Evolutionary conservation across 2,113 vertebrate genomes (phyloP).

Genomic region (Aleadryas rufinucha): DNA sequence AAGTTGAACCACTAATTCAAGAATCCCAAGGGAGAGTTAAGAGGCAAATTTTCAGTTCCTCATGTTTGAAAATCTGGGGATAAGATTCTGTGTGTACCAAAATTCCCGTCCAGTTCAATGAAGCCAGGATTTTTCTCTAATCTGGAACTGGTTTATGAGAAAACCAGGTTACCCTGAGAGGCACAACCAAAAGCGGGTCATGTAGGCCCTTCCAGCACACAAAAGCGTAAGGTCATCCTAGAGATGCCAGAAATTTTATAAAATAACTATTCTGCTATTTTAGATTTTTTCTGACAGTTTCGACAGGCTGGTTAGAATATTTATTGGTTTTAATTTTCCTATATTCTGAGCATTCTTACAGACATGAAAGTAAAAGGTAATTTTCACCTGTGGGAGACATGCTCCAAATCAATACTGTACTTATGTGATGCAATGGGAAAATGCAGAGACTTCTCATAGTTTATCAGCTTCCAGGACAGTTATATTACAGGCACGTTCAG

Average conservation of each 20-base stretch:
- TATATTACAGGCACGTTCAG: accelerated
- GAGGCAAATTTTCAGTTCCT: conserved; percentile 25
- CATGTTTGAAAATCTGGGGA: not conserved
- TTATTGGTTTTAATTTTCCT: not conserved
- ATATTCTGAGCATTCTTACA: not conserved
- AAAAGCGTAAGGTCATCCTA: not conserved
- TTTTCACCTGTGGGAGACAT: not conserved
- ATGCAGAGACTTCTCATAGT: not conserved
- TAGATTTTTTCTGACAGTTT: not conserved
- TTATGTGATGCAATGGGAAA: not conserved
- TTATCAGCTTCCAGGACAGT: not conserved
- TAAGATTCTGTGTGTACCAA: not conserved
- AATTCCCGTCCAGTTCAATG: not conserved
- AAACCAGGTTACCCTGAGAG: not conserved
- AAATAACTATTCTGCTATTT: not conserved
- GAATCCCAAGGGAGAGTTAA: not conserved
- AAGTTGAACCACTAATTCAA: conserved; percentile 12
- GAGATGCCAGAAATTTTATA: not conserved
- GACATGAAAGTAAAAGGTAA: not conserved
- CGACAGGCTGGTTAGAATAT: not conserved
- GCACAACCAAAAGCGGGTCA: not conserved
- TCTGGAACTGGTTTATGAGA: not conserved
- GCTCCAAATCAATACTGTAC: not conserved
- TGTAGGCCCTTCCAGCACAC: not conserved
- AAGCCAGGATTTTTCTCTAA: not conserved